Percentiles rank a stretch among this genome's conserved stretches.
Evolutionary conservation across 1,140 invertebrate species (phyloP).

Genomic region (Charaxes varanes): DNA sequence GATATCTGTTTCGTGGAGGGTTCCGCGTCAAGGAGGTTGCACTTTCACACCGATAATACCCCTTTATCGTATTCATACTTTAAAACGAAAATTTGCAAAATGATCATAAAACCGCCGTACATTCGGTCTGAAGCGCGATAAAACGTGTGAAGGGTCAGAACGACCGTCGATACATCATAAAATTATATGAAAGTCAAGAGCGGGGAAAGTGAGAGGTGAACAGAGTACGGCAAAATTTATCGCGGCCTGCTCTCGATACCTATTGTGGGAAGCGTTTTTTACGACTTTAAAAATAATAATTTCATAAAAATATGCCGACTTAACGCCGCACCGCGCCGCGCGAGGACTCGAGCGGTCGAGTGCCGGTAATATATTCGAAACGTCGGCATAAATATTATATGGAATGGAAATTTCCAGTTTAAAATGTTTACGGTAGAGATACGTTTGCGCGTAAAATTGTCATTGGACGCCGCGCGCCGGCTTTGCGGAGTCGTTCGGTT

Average conservation of each 20-base stretch:
- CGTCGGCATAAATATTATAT: constrained; percentile 15
- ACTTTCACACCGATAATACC: constrained; percentile 30
- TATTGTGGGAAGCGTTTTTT: constrained; percentile 59
- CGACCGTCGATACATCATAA: constrained; percentile 64
- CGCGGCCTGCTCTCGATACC: constrained; percentile 64
- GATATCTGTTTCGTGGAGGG: constrained; percentile 5
- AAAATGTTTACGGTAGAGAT: constrained; percentile 32
- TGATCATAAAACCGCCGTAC: constrained; percentile 29
- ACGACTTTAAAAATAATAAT: constrained; percentile 59
- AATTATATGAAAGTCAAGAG: constrained; percentile 72
- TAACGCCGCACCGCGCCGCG: constrained; percentile 22
- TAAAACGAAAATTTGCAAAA: constrained; percentile 51
- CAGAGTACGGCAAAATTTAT: constrained; percentile 59
- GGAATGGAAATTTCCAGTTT: constrained; percentile 26
- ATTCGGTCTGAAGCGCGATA: constrained; percentile 28
- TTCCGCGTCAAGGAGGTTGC: constrained; percentile 28
- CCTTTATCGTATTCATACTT: constrained; percentile 46
- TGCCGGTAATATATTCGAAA: constrained; percentile 11
- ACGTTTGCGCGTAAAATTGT: constrained; percentile 34
- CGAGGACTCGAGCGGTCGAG: constrained; percentile 5
- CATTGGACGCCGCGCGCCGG: constrained; percentile 30
- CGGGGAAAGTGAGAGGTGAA: constrained; percentile 63
- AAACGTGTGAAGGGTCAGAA: constrained; percentile 59
- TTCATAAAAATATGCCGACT: constrained; percentile 50
- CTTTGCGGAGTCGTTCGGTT: constrained; percentile 47